Evolutionary conservation across 2,797 vertebrate genomes (phyloP).

Genomic region (Distichodus sexfasciatus): DNA sequence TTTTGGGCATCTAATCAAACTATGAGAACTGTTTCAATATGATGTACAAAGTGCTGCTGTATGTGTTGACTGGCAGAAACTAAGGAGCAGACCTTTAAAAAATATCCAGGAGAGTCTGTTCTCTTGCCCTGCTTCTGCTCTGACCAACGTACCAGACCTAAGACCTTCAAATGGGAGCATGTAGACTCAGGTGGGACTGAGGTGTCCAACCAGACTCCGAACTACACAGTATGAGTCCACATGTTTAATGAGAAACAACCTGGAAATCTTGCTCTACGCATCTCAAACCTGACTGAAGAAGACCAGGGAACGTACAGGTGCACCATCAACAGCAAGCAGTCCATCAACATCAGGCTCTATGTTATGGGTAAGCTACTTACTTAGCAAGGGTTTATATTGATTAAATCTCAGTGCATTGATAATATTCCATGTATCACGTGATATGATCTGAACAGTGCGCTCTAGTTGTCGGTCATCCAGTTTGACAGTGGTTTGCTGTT

Average conservation of each 20-base stretch:
- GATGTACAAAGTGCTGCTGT: background rate
- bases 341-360: background rate
- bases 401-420: too few relatives aligned
- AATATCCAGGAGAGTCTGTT: background rate
- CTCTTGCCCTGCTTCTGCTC: slow-evolving; percentile 4
- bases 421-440: too few relatives aligned
- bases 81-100: background rate
- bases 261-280: too few relatives aligned
- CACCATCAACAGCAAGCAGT: background rate
- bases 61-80: background rate
- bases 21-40: too few relatives aligned
- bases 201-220: background rate
- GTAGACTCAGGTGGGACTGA: background rate
- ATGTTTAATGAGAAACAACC: too few relatives aligned
- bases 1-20: too few relatives aligned
- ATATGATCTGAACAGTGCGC: too few relatives aligned
- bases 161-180: background rate
- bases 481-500: too few relatives aligned
- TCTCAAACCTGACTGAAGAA: slow-evolving; percentile 5
- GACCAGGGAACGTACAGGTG: slow-evolving; percentile 5
- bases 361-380: background rate
- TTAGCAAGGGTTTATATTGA: too few relatives aligned
- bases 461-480: too few relatives aligned
- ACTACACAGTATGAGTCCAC: background rate
- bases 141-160: background rate